Evolutionary conservation across 2,113 vertebrate genomes (phyloP).

Genomic region (Grallaria varia): DNA sequence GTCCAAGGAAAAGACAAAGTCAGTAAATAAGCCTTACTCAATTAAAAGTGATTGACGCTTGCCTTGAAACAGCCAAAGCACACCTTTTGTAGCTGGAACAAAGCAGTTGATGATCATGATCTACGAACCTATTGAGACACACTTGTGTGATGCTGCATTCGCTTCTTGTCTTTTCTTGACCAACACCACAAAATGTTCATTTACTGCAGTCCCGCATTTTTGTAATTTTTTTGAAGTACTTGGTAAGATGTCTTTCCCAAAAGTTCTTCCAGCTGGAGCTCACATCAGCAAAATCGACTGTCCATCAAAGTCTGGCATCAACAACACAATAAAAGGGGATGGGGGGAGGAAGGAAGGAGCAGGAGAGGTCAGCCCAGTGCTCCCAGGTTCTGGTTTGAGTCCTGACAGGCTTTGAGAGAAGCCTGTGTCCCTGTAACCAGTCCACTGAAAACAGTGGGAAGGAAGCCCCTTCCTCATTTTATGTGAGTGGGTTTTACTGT

Average conservation of each 20-base stretch:
- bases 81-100: background rate
- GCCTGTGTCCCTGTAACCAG: background rate
- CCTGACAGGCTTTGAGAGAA: background rate
- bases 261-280: background rate
- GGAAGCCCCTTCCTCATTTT: background rate
- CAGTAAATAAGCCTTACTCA: background rate
- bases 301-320: background rate
- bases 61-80: background rate
- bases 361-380: rapidly evolving
- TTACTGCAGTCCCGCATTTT: background rate
- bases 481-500: background rate
- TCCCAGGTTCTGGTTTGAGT: background rate
- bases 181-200: background rate
- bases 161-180: background rate
- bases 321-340: background rate
- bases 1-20: background rate
- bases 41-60: background rate
- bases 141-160: background rate
- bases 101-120: background rate
- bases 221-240: background rate
- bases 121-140: background rate
- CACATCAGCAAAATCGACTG: background rate
- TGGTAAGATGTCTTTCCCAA: background rate
- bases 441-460: background rate
- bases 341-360: background rate